Conservation (phyloP, 2,797 vertebrate species). For the Microcaecilia unicolor region DNA sequence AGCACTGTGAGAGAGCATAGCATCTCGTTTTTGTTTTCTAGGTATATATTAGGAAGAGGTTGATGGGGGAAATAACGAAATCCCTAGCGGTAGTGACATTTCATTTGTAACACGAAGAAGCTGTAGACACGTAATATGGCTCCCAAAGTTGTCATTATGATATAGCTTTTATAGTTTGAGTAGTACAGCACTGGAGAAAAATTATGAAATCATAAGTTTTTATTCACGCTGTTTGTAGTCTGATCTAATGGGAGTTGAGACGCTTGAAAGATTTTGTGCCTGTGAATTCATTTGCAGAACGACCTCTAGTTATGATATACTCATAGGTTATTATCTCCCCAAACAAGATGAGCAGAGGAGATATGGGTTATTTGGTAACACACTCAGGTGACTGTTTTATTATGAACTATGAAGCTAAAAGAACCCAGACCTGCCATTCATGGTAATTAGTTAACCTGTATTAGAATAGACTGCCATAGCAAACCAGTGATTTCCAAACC, state of each 20-base stretch:
- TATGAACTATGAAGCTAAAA: too few species aligned
- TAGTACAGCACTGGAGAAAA: conserved; percentile 11
- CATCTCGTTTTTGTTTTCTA: too few species aligned
- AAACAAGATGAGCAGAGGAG: too few species aligned
- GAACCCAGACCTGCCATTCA: too few species aligned
- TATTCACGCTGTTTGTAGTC: conserved; percentile 23
- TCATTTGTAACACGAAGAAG: conserved; percentile 12
- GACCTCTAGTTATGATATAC: background rate
- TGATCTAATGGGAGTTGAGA: conserved; percentile 10
- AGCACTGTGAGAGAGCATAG: too few species aligned
- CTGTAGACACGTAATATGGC: conserved; percentile 1
- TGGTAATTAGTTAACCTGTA: too few species aligned
- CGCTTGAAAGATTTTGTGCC: conserved; percentile 18
- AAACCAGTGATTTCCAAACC: too few species aligned
- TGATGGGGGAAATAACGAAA: background rate
- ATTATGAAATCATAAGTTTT: conserved; percentile 13
- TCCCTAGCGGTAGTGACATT: conserved; percentile 15
- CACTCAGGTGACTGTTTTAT: too few species aligned
- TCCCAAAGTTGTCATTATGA: conserved; percentile 1
- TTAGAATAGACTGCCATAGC: too few species aligned
- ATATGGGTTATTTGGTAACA: too few species aligned
- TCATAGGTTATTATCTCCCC: background rate
- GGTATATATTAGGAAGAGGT: too few species aligned
- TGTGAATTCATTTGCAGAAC: conserved; percentile 3
- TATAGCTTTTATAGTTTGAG: background rate